Base-by-base conservation (phyloP, 1,140 invertebrate genomes). In the Drosophila watanabei region DNA sequence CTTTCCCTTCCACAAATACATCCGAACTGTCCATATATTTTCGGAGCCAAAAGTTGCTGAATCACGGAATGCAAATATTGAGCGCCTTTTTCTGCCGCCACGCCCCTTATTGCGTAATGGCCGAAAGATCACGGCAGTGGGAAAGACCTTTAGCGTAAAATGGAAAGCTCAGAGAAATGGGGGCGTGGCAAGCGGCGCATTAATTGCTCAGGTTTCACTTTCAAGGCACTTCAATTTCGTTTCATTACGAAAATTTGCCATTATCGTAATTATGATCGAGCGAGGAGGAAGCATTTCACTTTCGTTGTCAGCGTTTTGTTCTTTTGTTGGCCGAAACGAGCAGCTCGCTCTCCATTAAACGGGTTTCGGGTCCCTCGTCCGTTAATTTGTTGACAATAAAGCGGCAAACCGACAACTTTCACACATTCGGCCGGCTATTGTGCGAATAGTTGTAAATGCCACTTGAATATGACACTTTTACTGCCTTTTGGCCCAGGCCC, bases 181-280 rank as follows among this genome's bases (percentile, higher is more conserved):
- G 72, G 57, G 75, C 57, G 48, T 65, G 80, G 41, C 65, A 14
- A 59, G 62, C 57, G 70, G 78, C 68, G 60, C 75, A 82, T 90
- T 89, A 90, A 89, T 82, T 89, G 86, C 85, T 76, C 82, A 75
- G 78, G 85, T 89, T 89, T 89, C 85, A 89, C 86, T 89, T 89
- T 90, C 86, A 90, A 79, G 79, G 70, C 79, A 86, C 83, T 89
- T 88, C 84, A 89, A 80, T 81, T 80, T 49, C 68, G 52, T 79
- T 80, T 80, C 77, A 79, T 79, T 80, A 72, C 60, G 79, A 89
- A 78, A 90, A 90, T 90, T 85, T 89, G 86, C 75, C 85, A 75
- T 84, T 89, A 85, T 81, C 81, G 61, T 79, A 70, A 70, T 81
- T 90, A 90, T 85, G 79, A 85, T 82, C 86, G 66, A 68, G 61